Conservation (phyloP, 1,140 invertebrate species). For the Saccostrea echinata region DNA sequence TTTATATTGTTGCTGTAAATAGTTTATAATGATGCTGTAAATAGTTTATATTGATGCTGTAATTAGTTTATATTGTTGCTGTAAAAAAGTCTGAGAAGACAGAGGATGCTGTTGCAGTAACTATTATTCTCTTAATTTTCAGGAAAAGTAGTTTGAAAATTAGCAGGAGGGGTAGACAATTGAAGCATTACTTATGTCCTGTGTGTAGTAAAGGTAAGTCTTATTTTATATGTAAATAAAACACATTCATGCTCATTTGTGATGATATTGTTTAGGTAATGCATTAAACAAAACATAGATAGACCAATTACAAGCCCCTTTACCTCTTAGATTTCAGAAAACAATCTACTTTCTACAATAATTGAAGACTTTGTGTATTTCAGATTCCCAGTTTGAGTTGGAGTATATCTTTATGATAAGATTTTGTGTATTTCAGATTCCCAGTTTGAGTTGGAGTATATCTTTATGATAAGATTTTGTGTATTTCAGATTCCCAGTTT, state of each 20-base stretch:
- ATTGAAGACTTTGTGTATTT: no score
- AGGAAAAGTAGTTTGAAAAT: not conserved
- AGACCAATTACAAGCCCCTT: no score
- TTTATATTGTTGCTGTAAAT: no score
- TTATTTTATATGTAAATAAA: not conserved
- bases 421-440: slow-evolving; percentile 27
- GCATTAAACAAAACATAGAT: no score
- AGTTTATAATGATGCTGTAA: no score
- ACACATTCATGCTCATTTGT: no score
- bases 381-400: not conserved
- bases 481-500: slow-evolving; percentile 35
- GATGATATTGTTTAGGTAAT: no score
- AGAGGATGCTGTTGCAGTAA: not conserved
- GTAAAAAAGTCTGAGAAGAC: not conserved
- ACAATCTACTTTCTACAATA: no score
- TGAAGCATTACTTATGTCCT: slow-evolving; percentile 35
- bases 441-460: slow-evolving; percentile 46
- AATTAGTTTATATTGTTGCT: not conserved
- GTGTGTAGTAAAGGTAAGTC: slow-evolving; percentile 21
- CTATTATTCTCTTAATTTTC: not conserved
- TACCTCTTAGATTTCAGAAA: no score
- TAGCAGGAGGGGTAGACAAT: not conserved
- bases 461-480: slow-evolving; percentile 52
- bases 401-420: not conserved
- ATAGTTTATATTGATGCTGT: no score